A percentile compares a stretch with the other conserved stretches of the same genome.
These are phyloP conservation scores for Drosophila kanekoi DNA, from an alignment of 2,888 invertebrate genomes.

Conservation along the genomic window DNA sequence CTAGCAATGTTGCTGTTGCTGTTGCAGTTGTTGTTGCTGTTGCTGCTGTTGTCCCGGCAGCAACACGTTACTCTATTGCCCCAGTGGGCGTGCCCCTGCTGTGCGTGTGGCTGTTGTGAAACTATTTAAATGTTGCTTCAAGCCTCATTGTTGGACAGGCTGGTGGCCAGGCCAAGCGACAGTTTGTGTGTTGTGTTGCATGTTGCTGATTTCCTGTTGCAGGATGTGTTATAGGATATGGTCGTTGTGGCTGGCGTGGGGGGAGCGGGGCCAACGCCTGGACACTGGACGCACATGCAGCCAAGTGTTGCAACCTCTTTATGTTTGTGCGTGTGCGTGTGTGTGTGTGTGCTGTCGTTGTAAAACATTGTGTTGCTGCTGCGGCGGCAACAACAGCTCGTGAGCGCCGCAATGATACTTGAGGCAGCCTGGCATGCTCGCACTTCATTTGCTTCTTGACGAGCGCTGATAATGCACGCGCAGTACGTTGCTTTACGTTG, in stretches of 20 bases:
- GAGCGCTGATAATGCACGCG: constrained; percentile 67
- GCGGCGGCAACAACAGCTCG: constrained; percentile 30
- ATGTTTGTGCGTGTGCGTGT: background rate
- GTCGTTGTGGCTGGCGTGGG: constrained; percentile 28
- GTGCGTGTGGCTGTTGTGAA: constrained; percentile 26
- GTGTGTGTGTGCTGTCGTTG: constrained; percentile 24
- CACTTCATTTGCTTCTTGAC: constrained; percentile 67
- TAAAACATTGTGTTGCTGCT: constrained; percentile 38
- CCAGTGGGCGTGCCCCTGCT: constrained; percentile 4
- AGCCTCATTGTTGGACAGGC: constrained; percentile 36
- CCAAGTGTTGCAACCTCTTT: constrained; percentile 38
- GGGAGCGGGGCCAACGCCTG: constrained; percentile 1
- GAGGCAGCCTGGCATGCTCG: constrained; percentile 38
- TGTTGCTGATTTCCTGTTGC: constrained; percentile 66
- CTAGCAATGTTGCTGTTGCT: constrained; percentile 14
- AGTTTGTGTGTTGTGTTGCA: constrained; percentile 33
- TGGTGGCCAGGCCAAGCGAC: constrained; percentile 4
- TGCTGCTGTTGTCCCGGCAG: constrained; percentile 1
- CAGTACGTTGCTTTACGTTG: constrained; percentile 57
- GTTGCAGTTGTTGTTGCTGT: constrained; percentile 5
- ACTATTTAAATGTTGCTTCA: constrained; percentile 69
- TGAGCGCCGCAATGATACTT: constrained; percentile 65
- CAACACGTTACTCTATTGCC: constrained; percentile 28
- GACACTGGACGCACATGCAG: constrained; percentile 6
- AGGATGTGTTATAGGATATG: constrained; percentile 72